Conservation (phyloP, 2,797 vertebrate genomes). For the Cephalopachus bancanus region DNA sequence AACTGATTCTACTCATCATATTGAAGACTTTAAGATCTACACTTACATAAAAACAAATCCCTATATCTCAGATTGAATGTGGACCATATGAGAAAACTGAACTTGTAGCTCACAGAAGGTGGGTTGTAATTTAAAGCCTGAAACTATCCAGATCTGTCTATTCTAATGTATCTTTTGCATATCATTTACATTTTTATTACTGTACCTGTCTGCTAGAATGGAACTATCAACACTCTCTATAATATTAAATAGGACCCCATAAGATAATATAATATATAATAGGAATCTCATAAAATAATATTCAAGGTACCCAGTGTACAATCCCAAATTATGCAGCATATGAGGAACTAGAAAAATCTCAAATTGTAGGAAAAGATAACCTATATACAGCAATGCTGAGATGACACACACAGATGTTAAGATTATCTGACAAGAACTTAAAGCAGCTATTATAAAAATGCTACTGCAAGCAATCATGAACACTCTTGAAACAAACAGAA, state of each 20-base stretch:
- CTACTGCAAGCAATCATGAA: not conserved
- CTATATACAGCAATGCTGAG: not conserved
- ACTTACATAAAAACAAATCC: not conserved
- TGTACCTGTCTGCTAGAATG: slow-evolving; percentile 3
- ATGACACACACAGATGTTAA: not conserved
- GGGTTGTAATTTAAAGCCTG: not conserved
- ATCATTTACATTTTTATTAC: not conserved
- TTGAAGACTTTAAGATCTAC: not conserved
- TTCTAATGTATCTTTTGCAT: not conserved
- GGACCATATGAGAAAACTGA: not conserved
- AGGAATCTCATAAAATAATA: not conserved
- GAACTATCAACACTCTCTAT: not conserved
- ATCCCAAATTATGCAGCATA: not conserved
- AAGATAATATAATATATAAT: not conserved
- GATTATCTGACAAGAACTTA: slow-evolving; percentile 42
- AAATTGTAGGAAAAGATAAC: not conserved
- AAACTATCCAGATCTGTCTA: not conserved
- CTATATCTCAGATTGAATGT: not conserved
- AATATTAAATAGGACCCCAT: not conserved
- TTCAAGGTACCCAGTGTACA: not conserved
- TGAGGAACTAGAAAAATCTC: slow-evolving; percentile 1
- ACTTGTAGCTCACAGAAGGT: not conserved
- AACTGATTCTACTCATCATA: not conserved
- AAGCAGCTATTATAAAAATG: not conserved
- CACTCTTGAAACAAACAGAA: slow-evolving; percentile 22